Percentiles rank a stretch among this genome's conserved stretches.
Evolutionary conservation across 2,113 vertebrate genomes (phyloP).

Genomic region (Prunella fulvescens): DNA sequence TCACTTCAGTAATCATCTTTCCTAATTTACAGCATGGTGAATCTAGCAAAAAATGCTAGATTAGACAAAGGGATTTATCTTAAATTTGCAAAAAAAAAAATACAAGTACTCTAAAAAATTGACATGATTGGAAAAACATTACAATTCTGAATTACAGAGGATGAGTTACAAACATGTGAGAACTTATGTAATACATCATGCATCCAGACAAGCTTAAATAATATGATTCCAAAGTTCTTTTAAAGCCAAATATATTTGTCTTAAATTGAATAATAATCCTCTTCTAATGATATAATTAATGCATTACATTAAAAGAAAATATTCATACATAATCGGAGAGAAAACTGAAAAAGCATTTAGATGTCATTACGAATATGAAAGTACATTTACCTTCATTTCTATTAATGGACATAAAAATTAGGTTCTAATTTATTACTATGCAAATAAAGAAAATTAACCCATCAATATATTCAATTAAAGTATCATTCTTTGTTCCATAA

Average conservation of each 20-base stretch:
- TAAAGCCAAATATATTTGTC: not conserved
- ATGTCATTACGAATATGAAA: not conserved
- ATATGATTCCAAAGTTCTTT: not conserved
- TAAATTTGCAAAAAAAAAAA: not conserved
- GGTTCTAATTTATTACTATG: not conserved
- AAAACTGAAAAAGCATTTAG: not conserved
- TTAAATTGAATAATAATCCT: not conserved
- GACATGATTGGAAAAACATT: not conserved
- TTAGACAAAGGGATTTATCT: not conserved
- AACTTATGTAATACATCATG: not conserved
- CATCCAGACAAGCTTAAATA: not conserved
- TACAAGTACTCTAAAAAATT: not conserved
- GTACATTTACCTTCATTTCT: conserved; percentile 20
- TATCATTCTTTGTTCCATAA: not conserved
- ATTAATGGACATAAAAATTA: not conserved
- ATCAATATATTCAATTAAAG: not conserved
- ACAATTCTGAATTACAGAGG: not conserved
- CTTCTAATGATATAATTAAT: not conserved
- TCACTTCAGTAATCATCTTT: not conserved
- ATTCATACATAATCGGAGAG: not conserved
- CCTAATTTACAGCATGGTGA: not conserved
- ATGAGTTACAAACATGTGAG: not conserved
- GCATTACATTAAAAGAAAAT: not conserved
- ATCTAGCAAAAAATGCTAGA: not conserved
- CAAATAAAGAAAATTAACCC: conserved; percentile 8